These are phyloP conservation scores for Achlya flavicornis DNA, from an alignment of 2,888 invertebrate species.

Conservation along the genomic window DNA sequence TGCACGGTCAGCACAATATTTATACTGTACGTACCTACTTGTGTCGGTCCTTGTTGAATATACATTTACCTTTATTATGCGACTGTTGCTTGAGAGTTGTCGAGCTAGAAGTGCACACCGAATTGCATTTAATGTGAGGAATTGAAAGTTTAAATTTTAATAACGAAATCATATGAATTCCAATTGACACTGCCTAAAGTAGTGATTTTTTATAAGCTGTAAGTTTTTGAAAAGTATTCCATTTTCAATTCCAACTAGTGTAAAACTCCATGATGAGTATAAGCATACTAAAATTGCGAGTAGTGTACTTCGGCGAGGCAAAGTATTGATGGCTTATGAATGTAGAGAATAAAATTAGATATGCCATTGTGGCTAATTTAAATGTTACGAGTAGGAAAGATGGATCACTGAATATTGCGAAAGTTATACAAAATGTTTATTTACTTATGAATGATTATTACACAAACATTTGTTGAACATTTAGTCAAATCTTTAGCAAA, in stretches of 20 bases:
- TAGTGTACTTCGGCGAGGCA: slow-evolving; percentile 21
- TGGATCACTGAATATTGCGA: slow-evolving; percentile 2
- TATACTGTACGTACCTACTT: slow-evolving; percentile 48
- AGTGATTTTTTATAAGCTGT: slow-evolving; percentile 33
- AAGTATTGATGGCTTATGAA: slow-evolving; percentile 36
- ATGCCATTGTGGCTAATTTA: slow-evolving; percentile 16
- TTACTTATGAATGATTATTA: slow-evolving; percentile 21
- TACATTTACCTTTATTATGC: slow-evolving; percentile 23
- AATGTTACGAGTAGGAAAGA: slow-evolving; percentile 3
- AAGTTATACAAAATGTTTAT: slow-evolving; percentile 1
- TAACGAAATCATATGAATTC: slow-evolving; percentile 40
- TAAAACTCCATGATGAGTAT: slow-evolving; percentile 60
- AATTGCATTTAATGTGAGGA: slow-evolving; percentile 60
- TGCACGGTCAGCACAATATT: slow-evolving; percentile 74
- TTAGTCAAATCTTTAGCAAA: slow-evolving; percentile 61
- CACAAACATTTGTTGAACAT: slow-evolving; percentile 41
- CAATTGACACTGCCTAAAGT: slow-evolving; percentile 60
- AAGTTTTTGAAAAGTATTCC: slow-evolving; percentile 8
- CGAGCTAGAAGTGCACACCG: slow-evolving; percentile 31
- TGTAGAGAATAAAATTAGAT: slow-evolving; percentile 31
- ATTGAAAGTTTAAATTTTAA: slow-evolving; percentile 57
- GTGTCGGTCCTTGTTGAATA: slow-evolving; percentile 41
- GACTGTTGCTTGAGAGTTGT: slow-evolving; percentile 25
- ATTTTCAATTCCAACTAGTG: slow-evolving; percentile 4
- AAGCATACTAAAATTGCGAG: slow-evolving; percentile 42